phyloP scores from a whole-genome alignment of 2,113 vertebrate genomes.

The Promerops cafer region DNA sequence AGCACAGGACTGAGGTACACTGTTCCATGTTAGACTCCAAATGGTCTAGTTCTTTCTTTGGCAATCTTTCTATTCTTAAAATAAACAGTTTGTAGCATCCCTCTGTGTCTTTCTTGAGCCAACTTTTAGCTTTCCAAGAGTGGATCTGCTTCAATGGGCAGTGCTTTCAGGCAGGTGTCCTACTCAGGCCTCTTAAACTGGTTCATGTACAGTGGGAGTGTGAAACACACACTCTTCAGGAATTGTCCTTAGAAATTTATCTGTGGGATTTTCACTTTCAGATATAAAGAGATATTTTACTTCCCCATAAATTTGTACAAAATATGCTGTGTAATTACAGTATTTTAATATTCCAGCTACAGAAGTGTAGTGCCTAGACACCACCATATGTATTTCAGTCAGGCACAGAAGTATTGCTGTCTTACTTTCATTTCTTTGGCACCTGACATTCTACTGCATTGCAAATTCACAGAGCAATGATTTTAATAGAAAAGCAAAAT shows the following conservation, averaged over 20 bases:
- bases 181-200: neutral
- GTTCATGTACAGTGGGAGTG: neutral
- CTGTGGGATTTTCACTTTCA: neutral
- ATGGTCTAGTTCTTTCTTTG: neutral
- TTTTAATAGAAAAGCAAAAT: conserved; percentile 49
- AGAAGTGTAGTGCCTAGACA: conserved; percentile 22
- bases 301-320: neutral
- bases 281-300: neutral
- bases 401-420: neutral
- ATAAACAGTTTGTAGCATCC: neutral
- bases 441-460: conserved; percentile 23
- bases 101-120: neutral
- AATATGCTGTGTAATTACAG: neutral
- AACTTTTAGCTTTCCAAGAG: neutral
- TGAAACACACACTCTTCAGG: accelerated
- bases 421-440: neutral
- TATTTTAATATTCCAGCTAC: conserved; percentile 30
- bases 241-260: neutral
- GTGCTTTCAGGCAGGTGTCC: neutral
- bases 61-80: neutral
- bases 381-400: conserved; percentile 36
- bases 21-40: neutral
- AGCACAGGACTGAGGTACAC: neutral
- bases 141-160: neutral
- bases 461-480: conserved; percentile 4